A percentile compares a stretch with the other conserved stretches of the same genome.
phyloP scores from a whole-genome alignment of 2,888 invertebrate species.

The Synanthedon formicaeformis region DNA sequence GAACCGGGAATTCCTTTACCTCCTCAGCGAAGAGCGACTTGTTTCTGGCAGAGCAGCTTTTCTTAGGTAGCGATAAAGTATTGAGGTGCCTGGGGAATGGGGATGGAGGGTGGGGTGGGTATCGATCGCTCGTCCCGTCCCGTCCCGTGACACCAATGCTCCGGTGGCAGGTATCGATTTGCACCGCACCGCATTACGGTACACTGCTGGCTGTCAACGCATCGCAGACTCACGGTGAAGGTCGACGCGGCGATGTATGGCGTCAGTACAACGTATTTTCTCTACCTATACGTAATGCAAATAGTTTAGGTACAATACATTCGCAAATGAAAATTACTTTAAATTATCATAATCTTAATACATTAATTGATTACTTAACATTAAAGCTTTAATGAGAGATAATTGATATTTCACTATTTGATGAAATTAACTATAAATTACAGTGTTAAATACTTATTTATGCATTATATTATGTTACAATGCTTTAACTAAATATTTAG shows the following conservation, averaged over 20 bases:
- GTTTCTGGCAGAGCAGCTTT: background rate
- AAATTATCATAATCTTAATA: no score
- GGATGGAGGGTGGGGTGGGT: constrained; percentile 6
- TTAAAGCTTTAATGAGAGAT: no score
- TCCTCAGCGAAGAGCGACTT: background rate
- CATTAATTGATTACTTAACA: no score
- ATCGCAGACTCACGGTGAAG: constrained; percentile 3
- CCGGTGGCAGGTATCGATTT: background rate
- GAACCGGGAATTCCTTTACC: background rate
- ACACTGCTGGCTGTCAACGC: constrained; percentile 6
- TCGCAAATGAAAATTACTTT: no score
- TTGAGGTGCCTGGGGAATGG: background rate
- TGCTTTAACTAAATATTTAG: no score
- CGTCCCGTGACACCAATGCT: constrained; percentile 10
- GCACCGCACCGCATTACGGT: constrained; percentile 1
- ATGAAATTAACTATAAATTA: no score
- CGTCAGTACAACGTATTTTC: background rate
- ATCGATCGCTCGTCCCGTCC: constrained; percentile 38
- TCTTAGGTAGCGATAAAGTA: background rate
- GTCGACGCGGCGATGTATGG: constrained; percentile 3
- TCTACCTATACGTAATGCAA: no score
- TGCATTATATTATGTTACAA: no score
- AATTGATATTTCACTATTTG: no score
- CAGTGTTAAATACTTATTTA: no score
- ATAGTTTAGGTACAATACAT: no score